Percentiles rank a stretch among this genome's conserved stretches.
Conservation (phyloP, 2,888 invertebrate species). For the Acanthococcus lagerstroemiae region DNA sequence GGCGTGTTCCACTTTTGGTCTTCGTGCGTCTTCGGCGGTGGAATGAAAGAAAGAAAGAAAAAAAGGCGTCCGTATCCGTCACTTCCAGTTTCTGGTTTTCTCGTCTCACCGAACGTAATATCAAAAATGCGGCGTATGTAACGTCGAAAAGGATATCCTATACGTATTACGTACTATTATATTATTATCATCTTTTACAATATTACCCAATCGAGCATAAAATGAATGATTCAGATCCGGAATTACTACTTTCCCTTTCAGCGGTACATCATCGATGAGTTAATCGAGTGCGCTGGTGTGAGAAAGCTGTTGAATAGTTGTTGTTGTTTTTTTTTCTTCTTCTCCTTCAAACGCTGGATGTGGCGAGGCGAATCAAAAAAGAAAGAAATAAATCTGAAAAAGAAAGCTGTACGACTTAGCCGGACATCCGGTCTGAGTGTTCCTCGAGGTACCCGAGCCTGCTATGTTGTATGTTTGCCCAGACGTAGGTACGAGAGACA, state of each 20-base stretch:
- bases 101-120: not conserved
- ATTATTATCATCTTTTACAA: conserved; percentile 25
- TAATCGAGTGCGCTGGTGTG: conserved; percentile 21
- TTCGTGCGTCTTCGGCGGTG: no score
- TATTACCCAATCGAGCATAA: conserved; percentile 29
- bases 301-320: not conserved
- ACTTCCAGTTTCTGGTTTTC: not conserved
- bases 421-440: conserved; percentile 24
- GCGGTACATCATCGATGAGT: conserved; percentile 27
- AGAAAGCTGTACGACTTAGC: conserved; percentile 20
- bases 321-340: no score
- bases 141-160: not conserved
- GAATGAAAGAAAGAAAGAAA: no score
- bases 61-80: no score
- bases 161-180: conserved; percentile 16
- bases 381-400: conserved; percentile 3
- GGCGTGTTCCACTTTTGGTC: no score
- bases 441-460: not conserved
- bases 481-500: not conserved
- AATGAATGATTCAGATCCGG: conserved; percentile 25
- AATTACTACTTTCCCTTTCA: conserved; percentile 27
- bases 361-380: not conserved
- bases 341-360: not conserved
- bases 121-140: not conserved
- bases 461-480: not conserved